Conservation (phyloP, 2,797 vertebrate genomes). For the Dicrostonyx torquatus region DNA sequence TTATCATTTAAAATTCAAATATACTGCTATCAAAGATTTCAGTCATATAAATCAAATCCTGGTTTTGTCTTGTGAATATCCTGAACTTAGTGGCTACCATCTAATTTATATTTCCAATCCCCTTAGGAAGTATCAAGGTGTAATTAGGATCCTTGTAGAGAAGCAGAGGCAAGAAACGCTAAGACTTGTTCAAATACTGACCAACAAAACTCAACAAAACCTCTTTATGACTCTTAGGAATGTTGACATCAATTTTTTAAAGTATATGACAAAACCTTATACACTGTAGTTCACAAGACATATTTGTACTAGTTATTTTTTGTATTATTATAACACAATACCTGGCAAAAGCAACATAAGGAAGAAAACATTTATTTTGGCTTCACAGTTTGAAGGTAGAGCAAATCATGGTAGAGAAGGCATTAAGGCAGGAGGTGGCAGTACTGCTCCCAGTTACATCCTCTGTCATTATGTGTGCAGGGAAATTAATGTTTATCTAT, state of each 20-base stretch:
- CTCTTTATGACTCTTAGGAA: background rate
- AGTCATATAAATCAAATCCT: slow-evolving; percentile 58
- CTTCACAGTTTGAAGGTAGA: background rate
- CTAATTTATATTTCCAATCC: background rate
- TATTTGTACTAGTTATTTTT: background rate
- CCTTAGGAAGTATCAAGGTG: background rate
- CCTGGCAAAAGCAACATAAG: background rate
- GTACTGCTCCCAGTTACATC: background rate
- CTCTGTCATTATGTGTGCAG: too few relatives aligned
- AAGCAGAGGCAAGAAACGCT: background rate
- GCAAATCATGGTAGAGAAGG: too few relatives aligned
- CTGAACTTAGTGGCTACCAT: background rate
- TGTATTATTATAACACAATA: background rate
- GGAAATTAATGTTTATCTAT: background rate
- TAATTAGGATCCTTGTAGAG: background rate
- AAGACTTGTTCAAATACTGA: background rate
- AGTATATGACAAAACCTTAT: background rate
- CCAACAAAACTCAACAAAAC: background rate
- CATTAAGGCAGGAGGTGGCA: background rate
- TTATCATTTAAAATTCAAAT: slow-evolving; percentile 52
- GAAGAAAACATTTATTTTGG: background rate
- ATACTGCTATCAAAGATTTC: slow-evolving; percentile 38
- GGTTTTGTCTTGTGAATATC: slow-evolving; percentile 18
- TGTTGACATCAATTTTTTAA: slow-evolving; percentile 28
- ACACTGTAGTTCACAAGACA: background rate